Evolutionary conservation across 1,140 invertebrate species (phyloP).

Genomic region (Planococcus citri): DNA sequence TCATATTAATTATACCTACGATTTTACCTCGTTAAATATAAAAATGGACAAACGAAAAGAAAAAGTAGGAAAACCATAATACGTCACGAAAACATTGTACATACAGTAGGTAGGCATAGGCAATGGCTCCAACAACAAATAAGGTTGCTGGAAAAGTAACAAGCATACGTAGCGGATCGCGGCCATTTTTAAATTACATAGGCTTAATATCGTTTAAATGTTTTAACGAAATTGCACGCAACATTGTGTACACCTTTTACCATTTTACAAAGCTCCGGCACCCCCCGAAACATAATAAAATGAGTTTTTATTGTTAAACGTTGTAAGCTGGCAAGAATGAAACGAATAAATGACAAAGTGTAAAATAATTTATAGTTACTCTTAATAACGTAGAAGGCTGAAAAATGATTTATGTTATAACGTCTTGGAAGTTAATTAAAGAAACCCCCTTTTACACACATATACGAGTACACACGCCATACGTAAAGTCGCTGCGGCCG

Average conservation of each 20-base stretch:
- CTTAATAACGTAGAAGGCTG: conserved; percentile 19
- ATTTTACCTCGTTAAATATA: too few species aligned
- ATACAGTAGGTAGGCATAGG: too few species aligned
- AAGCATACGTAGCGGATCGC: too few species aligned
- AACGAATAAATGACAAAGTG: conserved; percentile 19
- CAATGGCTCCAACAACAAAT: too few species aligned
- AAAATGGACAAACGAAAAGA: too few species aligned
- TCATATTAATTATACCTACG: too few species aligned
- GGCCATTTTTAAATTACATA: conserved; percentile 12
- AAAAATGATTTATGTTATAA: conserved; percentile 21
- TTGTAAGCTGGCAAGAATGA: conserved; percentile 17
- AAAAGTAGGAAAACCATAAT: too few species aligned
- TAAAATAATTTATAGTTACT: conserved; percentile 20
- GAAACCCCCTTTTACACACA: conserved; percentile 10
- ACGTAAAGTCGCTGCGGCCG: not conserved
- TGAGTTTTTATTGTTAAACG: conserved; percentile 14
- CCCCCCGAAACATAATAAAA: conserved; percentile 13
- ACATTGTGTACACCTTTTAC: conserved; percentile 18
- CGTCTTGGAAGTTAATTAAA: conserved; percentile 20
- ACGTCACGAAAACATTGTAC: too few species aligned
- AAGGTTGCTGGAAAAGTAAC: too few species aligned
- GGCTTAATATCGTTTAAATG: conserved; percentile 13
- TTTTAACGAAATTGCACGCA: conserved; percentile 17
- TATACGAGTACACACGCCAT: conserved; percentile 13
- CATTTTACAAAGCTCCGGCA: conserved; percentile 10